Evolutionary conservation across 2,113 vertebrate genomes (phyloP).

Genomic region (Isichthys henryi): DNA sequence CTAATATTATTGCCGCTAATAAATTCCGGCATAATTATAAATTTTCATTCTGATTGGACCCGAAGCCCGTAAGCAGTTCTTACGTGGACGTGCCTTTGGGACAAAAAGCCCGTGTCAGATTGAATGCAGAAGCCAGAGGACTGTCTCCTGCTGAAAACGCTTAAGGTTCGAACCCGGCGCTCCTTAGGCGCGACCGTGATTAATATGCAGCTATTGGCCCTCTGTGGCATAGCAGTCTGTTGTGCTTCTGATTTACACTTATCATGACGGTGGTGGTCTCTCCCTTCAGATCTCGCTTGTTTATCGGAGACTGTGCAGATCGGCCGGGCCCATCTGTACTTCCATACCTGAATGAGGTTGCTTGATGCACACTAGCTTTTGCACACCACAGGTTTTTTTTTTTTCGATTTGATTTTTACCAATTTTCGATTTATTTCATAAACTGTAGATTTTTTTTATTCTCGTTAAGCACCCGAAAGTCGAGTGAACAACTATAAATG

Average conservation of each 20-base stretch:
- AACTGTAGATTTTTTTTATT: too few relatives aligned
- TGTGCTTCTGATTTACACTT: neutral
- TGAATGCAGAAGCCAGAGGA: neutral
- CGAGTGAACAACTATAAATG: too few relatives aligned
- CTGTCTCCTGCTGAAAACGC: neutral
- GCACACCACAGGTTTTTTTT: too few relatives aligned
- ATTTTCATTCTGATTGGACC: neutral
- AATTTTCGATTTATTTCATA: too few relatives aligned
- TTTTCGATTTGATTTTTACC: too few relatives aligned
- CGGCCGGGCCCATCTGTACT: neutral
- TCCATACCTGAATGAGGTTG: neutral
- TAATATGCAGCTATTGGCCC: neutral
- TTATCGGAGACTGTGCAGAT: neutral
- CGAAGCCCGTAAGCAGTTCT: neutral
- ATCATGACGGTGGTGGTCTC: neutral
- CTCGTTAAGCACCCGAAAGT: too few relatives aligned
- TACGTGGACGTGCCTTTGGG: neutral
- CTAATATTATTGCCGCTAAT: neutral
- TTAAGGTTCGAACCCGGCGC: neutral
- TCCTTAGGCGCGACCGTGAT: neutral
- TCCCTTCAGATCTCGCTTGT: neutral
- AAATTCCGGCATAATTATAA: neutral
- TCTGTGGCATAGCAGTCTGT: neutral
- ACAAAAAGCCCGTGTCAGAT: neutral
- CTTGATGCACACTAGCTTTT: neutral